Conservation (phyloP, 2,888 invertebrate species). For the Geophilus truncorum region DNA sequence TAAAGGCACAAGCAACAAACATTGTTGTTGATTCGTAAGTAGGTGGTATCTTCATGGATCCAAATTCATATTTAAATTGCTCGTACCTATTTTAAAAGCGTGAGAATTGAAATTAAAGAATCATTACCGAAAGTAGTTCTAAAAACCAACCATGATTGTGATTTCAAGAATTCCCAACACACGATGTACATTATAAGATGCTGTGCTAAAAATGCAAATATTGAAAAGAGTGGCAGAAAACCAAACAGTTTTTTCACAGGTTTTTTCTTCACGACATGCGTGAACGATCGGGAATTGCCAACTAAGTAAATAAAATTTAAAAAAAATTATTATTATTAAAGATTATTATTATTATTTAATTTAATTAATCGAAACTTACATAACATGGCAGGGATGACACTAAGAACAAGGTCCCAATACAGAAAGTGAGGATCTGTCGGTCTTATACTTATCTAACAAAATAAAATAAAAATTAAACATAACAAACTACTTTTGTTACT, state of each 20-base stretch:
- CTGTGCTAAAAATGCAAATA: neutral
- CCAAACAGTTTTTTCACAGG: slow-evolving; percentile 28
- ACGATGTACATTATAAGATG: slow-evolving; percentile 27
- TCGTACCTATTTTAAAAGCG: slow-evolving; percentile 3
- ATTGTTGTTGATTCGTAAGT: neutral
- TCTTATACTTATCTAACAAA: neutral
- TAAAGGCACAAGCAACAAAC: neutral
- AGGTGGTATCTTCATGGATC: neutral
- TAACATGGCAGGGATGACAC: slow-evolving; percentile 1
- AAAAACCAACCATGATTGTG: slow-evolving; percentile 28
- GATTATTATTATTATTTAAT: neutral
- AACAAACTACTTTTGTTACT: neutral
- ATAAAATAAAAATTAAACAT: neutral
- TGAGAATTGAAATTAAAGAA: neutral
- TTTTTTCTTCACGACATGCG: neutral
- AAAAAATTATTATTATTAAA: too few species aligned
- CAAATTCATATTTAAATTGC: neutral
- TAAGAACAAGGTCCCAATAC: slow-evolving; percentile 17
- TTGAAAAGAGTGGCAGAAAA: neutral
- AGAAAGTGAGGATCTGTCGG: slow-evolving; percentile 10
- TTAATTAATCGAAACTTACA: neutral
- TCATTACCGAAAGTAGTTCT: neutral
- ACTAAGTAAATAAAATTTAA: too few species aligned
- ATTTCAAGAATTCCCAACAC: neutral
- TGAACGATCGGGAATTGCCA: neutral